Percentiles rank a stretch among this genome's conserved stretches.
Evolutionary conservation across 2,888 invertebrate species (phyloP).

Genomic region (Nematopogon swammerdamellus): DNA sequence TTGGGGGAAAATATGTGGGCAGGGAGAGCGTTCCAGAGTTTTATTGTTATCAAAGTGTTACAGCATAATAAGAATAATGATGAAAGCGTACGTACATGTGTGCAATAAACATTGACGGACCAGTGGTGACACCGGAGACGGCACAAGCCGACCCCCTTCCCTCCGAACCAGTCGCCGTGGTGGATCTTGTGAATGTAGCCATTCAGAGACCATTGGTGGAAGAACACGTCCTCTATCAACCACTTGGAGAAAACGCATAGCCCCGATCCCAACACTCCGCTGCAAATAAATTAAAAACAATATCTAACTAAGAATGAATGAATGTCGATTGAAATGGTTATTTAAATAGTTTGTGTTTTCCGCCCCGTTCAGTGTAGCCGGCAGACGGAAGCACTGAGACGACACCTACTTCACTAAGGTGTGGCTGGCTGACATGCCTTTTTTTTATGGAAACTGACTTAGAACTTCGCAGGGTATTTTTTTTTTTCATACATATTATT

Average conservation of each 20-base stretch:
- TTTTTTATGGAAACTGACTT: neutral
- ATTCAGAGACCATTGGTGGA: conserved; percentile 94
- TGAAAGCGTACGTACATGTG: conserved; percentile 71
- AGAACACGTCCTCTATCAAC: conserved; percentile 81
- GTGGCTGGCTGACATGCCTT: no score
- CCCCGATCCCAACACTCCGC: conserved; percentile 91
- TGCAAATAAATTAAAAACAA: conserved; percentile 31
- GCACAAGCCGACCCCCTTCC: conserved; percentile 90
- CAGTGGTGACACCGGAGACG: conserved; percentile 65
- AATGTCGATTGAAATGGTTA: neutral
- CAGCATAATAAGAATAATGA: no score
- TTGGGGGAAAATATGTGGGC: no score
- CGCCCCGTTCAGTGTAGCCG: conserved; percentile 1
- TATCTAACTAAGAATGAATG: conserved; percentile 1
- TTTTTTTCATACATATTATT: no score
- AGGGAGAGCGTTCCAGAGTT: no score
- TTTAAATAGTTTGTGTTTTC: no score
- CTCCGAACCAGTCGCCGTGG: conserved; percentile 99
- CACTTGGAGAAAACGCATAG: conserved; percentile 83
- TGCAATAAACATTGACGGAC: conserved; percentile 81
- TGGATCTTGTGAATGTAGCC: conserved; percentile 94
- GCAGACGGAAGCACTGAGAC: neutral
- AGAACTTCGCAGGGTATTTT: neutral
- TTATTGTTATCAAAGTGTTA: no score
- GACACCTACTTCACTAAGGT: no score